Evolutionary conservation across 2,888 invertebrate species (phyloP).

Genomic region (Sinhomidia bicolor): DNA sequence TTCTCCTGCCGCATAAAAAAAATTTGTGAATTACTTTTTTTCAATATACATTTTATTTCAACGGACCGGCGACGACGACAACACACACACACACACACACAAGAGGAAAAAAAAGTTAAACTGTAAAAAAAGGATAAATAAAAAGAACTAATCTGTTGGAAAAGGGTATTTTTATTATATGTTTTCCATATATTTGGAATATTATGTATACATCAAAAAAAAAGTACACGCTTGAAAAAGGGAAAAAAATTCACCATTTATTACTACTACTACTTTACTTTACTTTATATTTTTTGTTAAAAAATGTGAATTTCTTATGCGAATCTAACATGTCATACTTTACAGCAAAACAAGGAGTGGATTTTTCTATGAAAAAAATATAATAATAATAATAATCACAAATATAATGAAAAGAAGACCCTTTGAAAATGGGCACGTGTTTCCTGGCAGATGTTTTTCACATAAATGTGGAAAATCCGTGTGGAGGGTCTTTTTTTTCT

Average conservation of each 20-base stretch:
- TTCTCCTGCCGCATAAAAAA: no score
- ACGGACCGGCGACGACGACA: no score
- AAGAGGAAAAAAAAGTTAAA: constrained; percentile 63
- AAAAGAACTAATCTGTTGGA: constrained; percentile 81
- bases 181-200: constrained; percentile 65
- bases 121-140: constrained; percentile 64
- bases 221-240: constrained; percentile 47
- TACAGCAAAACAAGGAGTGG: constrained; percentile 39
- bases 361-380: constrained; percentile 51
- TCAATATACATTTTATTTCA: constrained; percentile 55
- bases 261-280: no score
- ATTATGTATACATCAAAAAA: constrained; percentile 31
- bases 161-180: constrained; percentile 75
- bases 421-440: constrained; percentile 72
- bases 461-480: constrained; percentile 81
- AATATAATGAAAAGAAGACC: constrained; percentile 54
- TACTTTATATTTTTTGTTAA: constrained; percentile 71
- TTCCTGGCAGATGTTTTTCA: constrained; percentile 81
- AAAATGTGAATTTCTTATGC: constrained; percentile 68
- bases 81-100: not conserved
- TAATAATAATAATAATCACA: constrained; percentile 40
- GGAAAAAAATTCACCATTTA: constrained; percentile 62
- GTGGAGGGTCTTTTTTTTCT: constrained; percentile 61
- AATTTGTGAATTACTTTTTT: no score
- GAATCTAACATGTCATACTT: constrained; percentile 42